phyloP scores from a whole-genome alignment of 2,113 vertebrate genomes.

The Bufo gargarizans region DNA sequence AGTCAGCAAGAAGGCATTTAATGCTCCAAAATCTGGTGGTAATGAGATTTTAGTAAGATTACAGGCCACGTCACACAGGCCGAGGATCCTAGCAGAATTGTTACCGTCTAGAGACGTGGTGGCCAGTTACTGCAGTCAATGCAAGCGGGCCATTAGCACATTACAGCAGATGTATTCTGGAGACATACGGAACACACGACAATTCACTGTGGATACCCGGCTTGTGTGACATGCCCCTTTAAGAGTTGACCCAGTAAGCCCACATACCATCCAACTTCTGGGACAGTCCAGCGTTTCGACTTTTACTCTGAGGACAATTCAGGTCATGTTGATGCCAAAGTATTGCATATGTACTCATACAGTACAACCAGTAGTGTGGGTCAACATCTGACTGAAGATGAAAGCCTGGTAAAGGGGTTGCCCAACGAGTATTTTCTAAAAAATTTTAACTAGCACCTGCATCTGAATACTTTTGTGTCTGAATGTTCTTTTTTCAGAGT shows the following conservation, averaged over 20 bases:
- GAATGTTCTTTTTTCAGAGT: too few relatives aligned
- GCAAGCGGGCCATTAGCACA: background rate
- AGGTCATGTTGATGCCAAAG: background rate
- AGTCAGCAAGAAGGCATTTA: background rate
- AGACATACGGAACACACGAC: background rate
- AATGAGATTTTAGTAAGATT: background rate
- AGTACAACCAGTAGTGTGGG: too few relatives aligned
- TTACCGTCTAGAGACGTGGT: background rate
- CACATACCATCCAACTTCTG: background rate
- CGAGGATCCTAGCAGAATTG: background rate
- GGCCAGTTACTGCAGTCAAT: background rate
- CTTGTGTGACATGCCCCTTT: too few relatives aligned
- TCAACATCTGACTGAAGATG: too few relatives aligned
- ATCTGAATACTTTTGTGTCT: too few relatives aligned
- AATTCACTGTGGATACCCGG: background rate
- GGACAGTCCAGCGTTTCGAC: background rate
- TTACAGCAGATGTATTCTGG: background rate
- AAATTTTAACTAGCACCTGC: too few relatives aligned
- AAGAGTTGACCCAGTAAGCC: background rate
- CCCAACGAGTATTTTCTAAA: too few relatives aligned
- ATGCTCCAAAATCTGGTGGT: background rate
- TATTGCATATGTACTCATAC: too few relatives aligned
- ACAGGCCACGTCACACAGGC: background rate
- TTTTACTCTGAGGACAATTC: background rate
- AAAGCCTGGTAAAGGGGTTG: too few relatives aligned